These are phyloP conservation scores for Eurois occulta DNA, from an alignment of 2,888 invertebrate genomes.

Conservation along the genomic window DNA sequence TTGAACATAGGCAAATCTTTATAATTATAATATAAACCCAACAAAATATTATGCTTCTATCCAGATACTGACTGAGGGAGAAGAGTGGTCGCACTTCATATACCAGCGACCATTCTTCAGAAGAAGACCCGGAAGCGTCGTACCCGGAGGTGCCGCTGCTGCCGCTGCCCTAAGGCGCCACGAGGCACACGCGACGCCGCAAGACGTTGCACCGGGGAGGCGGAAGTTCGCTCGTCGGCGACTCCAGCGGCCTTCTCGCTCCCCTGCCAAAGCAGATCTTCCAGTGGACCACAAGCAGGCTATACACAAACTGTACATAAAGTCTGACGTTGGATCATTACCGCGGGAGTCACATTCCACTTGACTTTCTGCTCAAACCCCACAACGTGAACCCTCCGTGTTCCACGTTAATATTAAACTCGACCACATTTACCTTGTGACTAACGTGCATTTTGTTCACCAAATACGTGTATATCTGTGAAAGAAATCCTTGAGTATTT, in stretches of 20 bases:
- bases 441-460: slow-evolving; percentile 58
- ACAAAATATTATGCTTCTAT: slow-evolving; percentile 13
- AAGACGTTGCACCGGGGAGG: not conserved
- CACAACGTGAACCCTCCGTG: slow-evolving; percentile 25
- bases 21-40: no score
- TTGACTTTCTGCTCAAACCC: slow-evolving; percentile 54
- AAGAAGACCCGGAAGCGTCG: slow-evolving; percentile 80
- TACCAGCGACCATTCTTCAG: slow-evolving; percentile 86
- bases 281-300: slow-evolving; percentile 36
- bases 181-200: not conserved
- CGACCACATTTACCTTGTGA: slow-evolving; percentile 34
- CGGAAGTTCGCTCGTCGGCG: not conserved
- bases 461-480: slow-evolving; percentile 57
- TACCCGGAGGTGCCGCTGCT: slow-evolving; percentile 83
- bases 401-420: slow-evolving; percentile 28
- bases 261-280: slow-evolving; percentile 41
- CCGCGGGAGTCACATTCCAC: slow-evolving; percentile 51
- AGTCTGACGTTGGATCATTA: slow-evolving; percentile 34
- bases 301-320: slow-evolving; percentile 43
- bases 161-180: slow-evolving; percentile 69
- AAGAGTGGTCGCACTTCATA: slow-evolving; percentile 85
- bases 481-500: slow-evolving; percentile 46
- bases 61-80: slow-evolving; percentile 88
- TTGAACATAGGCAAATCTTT: not conserved
- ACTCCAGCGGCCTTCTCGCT: not conserved